A percentile compares a stretch with the other conserved stretches of the same genome.
phyloP scores from a whole-genome alignment of 2,797 vertebrate species.

The Adrianichthys oophorus region DNA sequence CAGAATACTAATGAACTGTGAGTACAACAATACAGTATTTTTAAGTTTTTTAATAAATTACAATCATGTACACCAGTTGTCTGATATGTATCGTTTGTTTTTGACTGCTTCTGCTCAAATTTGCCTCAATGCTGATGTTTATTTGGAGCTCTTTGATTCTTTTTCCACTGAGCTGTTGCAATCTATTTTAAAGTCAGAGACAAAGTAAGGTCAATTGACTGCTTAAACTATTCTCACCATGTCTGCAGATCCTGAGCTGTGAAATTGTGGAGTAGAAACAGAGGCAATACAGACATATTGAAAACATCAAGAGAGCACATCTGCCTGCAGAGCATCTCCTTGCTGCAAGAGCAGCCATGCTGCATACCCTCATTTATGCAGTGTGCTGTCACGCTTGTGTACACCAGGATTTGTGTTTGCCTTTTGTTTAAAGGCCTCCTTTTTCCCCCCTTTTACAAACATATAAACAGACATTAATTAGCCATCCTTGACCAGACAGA shows the following conservation, averaged over 20 bases:
- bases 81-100: slow-evolving; percentile 6
- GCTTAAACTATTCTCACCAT: slow-evolving; percentile 57
- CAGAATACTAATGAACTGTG: too few relatives aligned
- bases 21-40: too few relatives aligned
- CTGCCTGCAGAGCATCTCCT: slow-evolving; percentile 30
- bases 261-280: slow-evolving; percentile 67
- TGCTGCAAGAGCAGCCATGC: neutral
- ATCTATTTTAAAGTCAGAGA: slow-evolving; percentile 50
- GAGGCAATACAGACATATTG: slow-evolving; percentile 39
- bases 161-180: slow-evolving; percentile 37
- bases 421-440: slow-evolving; percentile 3
- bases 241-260: slow-evolving; percentile 60
- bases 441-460: slow-evolving; percentile 2
- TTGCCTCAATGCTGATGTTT: slow-evolving; percentile 1
- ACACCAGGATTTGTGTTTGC: slow-evolving; percentile 10
- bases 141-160: slow-evolving; percentile 27
- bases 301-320: slow-evolving; percentile 43
- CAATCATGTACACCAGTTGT: neutral
- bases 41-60: neutral
- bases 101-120: neutral
- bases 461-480: slow-evolving; percentile 17
- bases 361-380: slow-evolving; percentile 23
- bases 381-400: slow-evolving; percentile 23
- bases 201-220: slow-evolving; percentile 55
- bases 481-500: slow-evolving; percentile 50